Percentiles rank a stretch among this genome's conserved stretches.
These are phyloP conservation scores for Archivesica marissinica DNA, from an alignment of 1,140 invertebrate species.

Conservation along the genomic window DNA sequence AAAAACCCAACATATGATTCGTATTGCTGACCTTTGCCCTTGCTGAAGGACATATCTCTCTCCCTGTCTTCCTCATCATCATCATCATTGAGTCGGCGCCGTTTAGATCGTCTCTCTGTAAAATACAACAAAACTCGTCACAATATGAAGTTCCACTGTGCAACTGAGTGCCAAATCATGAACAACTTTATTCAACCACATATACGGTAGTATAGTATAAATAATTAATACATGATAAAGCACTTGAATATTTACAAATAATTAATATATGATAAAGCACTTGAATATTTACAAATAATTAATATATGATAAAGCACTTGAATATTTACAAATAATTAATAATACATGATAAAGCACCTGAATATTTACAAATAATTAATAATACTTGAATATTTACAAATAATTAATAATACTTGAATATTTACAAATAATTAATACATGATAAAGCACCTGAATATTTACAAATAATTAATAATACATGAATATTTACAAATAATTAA, in stretches of 20 bases:
- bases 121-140: too few species aligned
- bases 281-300: too few species aligned
- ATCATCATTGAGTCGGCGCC: constrained; percentile 50
- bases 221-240: not conserved
- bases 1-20: not conserved
- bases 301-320: too few species aligned
- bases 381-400: too few species aligned
- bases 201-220: not conserved
- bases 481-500: not conserved
- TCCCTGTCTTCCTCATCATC: constrained; percentile 52
- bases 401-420: too few species aligned
- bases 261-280: not conserved
- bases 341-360: too few species aligned
- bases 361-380: not conserved
- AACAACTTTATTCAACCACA: too few species aligned
- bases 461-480: not conserved
- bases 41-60: constrained; percentile 37
- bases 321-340: too few species aligned
- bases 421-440: not conserved
- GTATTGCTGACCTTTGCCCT: constrained; percentile 31
- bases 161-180: not conserved
- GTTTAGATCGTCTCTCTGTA: constrained; percentile 58
- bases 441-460: not conserved
- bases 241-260: not conserved
- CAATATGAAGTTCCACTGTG: not conserved